Conservation (phyloP, 1,140 invertebrate species). For the Hirudo medicinalis region DNA sequence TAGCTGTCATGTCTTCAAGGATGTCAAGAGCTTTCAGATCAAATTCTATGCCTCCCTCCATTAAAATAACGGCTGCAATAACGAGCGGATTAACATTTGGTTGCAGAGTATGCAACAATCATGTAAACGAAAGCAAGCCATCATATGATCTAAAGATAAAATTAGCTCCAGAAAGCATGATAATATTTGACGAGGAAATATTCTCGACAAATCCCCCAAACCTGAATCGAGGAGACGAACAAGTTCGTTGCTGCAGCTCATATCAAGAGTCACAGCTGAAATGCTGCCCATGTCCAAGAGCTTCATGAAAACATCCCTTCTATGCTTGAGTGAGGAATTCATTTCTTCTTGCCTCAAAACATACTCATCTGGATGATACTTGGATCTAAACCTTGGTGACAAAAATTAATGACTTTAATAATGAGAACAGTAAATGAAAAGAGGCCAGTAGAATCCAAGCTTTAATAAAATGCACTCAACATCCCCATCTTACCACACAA, state of each 20-base stretch:
- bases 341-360: slow-evolving; percentile 79
- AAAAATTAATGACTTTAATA: no score
- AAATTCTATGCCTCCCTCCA: slow-evolving; percentile 91
- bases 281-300: slow-evolving; percentile 60
- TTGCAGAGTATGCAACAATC: no score
- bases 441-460: no score
- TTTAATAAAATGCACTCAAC: no score
- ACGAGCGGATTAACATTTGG: neutral
- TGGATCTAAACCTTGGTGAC: slow-evolving; percentile 80
- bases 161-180: no score
- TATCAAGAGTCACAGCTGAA: slow-evolving; percentile 67
- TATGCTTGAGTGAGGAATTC: slow-evolving; percentile 63
- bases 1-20: slow-evolving; percentile 24
- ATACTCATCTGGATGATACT: slow-evolving; percentile 94
- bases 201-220: slow-evolving; percentile 25
- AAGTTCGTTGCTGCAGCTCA: slow-evolving; percentile 69
- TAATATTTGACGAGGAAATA: no score
- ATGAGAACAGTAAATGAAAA: no score
- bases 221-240: slow-evolving; percentile 76
- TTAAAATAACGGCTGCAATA: slow-evolving; percentile 68
- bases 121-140: no score
- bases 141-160: no score
- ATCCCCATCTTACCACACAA: no score
- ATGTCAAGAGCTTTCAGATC: slow-evolving; percentile 71
- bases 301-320: slow-evolving; percentile 78